A percentile compares a stretch with the other conserved stretches of the same genome.
These are phyloP conservation scores for Phasia obesa DNA, from an alignment of 2,888 invertebrate genomes.

Conservation along the genomic window DNA sequence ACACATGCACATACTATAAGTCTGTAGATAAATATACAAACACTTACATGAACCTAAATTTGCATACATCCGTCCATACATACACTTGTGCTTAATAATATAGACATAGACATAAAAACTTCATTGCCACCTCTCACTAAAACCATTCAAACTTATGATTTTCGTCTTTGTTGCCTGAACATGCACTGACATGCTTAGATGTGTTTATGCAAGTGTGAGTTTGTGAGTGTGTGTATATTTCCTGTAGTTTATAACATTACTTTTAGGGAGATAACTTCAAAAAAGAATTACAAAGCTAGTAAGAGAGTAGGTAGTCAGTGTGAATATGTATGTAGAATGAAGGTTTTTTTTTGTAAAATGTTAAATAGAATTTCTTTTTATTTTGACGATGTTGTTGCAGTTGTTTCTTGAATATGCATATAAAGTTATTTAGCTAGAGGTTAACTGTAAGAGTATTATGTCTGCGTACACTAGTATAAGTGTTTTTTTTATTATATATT, in stretches of 20 bases:
- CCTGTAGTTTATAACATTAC: conserved; percentile 44
- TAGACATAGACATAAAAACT: conserved; percentile 53
- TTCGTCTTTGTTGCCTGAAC: conserved; percentile 31
- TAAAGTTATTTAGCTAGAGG: conserved; percentile 68
- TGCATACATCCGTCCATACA: background rate
- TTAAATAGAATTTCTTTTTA: conserved; percentile 64
- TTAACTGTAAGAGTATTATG: conserved; percentile 69
- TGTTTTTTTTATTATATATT: conserved; percentile 5
- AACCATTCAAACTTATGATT: conserved; percentile 33
- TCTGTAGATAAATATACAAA: background rate
- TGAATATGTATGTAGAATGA: background rate
- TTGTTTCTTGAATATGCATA: conserved; percentile 16
- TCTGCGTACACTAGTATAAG: conserved; percentile 44
- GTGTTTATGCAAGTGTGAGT: background rate
- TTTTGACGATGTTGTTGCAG: conserved; percentile 3
- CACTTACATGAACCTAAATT: background rate
- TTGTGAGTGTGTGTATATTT: conserved; percentile 16
- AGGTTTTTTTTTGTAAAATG: conserved; percentile 34
- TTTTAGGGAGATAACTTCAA: conserved; percentile 36
- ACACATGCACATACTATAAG: conserved; percentile 9
- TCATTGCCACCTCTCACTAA: conserved; percentile 65
- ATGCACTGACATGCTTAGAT: conserved; percentile 1
- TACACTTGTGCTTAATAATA: conserved; percentile 5
- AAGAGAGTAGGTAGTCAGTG: conserved; percentile 16
- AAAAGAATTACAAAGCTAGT: conserved; percentile 9